Evolutionary conservation across 2,888 invertebrate species (phyloP).

Genomic region (Eulithis prunata): DNA sequence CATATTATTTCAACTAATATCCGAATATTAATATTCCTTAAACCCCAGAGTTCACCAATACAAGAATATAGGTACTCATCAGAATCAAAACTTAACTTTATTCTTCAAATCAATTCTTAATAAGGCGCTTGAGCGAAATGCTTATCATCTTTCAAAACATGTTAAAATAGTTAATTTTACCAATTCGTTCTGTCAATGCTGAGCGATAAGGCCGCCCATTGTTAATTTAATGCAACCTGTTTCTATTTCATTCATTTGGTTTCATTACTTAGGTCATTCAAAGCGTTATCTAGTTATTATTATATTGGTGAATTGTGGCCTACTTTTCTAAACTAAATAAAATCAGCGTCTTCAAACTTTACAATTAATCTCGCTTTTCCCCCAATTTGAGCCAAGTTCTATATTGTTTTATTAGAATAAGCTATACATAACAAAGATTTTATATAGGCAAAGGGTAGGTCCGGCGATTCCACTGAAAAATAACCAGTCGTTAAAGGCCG

Average conservation of each 20-base stretch:
- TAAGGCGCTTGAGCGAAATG: too few species aligned
- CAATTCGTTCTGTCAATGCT: too few species aligned
- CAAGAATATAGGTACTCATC: neutral
- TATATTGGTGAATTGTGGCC: neutral
- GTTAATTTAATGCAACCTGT: too few species aligned
- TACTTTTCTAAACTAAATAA: neutral
- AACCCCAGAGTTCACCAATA: neutral
- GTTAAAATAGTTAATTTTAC: too few species aligned
- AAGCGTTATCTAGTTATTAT: neutral
- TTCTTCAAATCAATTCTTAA: neutral
- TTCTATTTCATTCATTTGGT: too few species aligned
- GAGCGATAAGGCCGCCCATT: too few species aligned
- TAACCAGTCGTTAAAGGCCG: neutral
- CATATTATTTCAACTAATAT: neutral
- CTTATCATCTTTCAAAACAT: too few species aligned
- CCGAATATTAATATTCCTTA: neutral
- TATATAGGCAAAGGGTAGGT: slow-evolving; percentile 5
- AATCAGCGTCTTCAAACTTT: slow-evolving; percentile 1
- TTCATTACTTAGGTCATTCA: too few species aligned
- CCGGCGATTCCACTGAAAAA: slow-evolving; percentile 3
- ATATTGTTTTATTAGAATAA: slow-evolving; percentile 4
- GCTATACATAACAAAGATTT: slow-evolving; percentile 8
- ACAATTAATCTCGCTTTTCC: neutral
- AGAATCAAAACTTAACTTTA: too few species aligned
- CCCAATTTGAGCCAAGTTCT: slow-evolving; percentile 8